Conservation (phyloP, 2,113 vertebrate species). For the Anhinga anhinga region DNA sequence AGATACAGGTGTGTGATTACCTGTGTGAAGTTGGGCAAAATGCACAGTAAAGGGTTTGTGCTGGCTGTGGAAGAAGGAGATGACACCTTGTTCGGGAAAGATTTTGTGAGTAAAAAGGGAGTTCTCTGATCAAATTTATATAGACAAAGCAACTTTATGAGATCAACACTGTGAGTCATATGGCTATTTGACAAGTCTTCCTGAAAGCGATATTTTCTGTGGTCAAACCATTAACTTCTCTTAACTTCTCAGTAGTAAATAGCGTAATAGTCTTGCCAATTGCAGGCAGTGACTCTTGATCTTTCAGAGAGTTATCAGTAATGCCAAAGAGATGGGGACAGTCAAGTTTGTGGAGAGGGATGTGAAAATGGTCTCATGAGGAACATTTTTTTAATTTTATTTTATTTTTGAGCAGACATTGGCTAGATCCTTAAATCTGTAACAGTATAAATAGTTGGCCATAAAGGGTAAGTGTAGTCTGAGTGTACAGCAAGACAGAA, state of each 20-base stretch:
- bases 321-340: neutral
- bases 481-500: neutral
- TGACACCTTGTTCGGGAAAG: neutral
- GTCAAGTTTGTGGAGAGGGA: neutral
- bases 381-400: neutral
- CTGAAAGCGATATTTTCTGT: neutral
- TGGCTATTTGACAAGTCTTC: neutral
- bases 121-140: neutral
- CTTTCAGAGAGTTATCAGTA: neutral
- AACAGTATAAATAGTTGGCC: neutral
- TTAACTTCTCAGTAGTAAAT: neutral
- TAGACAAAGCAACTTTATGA: neutral
- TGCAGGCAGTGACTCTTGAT: neutral
- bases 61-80: neutral
- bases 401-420: neutral
- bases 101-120: neutral
- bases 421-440: neutral
- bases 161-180: neutral
- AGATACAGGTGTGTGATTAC: neutral
- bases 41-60: neutral
- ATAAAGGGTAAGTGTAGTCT: neutral
- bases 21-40: neutral
- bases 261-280: neutral
- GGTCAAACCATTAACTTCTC: neutral
- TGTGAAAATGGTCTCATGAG: neutral